Evolutionary conservation across 2,888 invertebrate genomes (phyloP), one percentile per base, ranked within the genome.

Genomic region (Hermodice carunculata): DNA sequence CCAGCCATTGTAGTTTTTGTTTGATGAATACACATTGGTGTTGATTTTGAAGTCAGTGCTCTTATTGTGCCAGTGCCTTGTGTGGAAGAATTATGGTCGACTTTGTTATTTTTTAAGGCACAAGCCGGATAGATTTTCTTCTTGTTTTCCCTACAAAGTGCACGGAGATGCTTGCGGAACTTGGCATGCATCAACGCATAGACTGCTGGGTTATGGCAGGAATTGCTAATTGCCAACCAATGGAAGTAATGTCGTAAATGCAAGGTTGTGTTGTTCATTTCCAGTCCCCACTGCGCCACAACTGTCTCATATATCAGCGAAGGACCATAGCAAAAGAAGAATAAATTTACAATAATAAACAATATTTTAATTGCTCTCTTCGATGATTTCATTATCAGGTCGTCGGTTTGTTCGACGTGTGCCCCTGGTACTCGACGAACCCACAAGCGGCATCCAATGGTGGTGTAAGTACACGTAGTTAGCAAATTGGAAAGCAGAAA

Each of bases 181-280:
- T 73, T 72, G 54, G 78, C 77, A 59, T 79, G 78, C 76, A 79
- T 76, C 44, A 78, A 76, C 2, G 78, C 74, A 51, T 78, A 78
- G 8, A 79, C 70, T 6, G 78, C 59, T 1, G 78, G 79, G 46
- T 79, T 79, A 67, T 75, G 73, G 53, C 78, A 78, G 11, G 74
- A 70, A 48, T 76, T 76, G 52, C 76, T 75, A 24, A 77, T 51
- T 0, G 75, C 74, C 11, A 79, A 54, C 61, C 74, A 75, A 34
- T 77, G 73, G 14, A 77, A 63, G 62, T 63, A 79, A 14, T 70
- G 58, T 8, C 71, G 62, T 34, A 67, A 53, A 8, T 57, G 70
- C 5, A 75, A 48, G 1, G 42, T 69, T 0, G 53, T 34, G 0
- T 56, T 28, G 5, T 71, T 68, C 5, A 65, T 60, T 14, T 58